Base-by-base conservation (phyloP, 1,140 invertebrate species). In the Pseudomyrmex cubaensis region DNA sequence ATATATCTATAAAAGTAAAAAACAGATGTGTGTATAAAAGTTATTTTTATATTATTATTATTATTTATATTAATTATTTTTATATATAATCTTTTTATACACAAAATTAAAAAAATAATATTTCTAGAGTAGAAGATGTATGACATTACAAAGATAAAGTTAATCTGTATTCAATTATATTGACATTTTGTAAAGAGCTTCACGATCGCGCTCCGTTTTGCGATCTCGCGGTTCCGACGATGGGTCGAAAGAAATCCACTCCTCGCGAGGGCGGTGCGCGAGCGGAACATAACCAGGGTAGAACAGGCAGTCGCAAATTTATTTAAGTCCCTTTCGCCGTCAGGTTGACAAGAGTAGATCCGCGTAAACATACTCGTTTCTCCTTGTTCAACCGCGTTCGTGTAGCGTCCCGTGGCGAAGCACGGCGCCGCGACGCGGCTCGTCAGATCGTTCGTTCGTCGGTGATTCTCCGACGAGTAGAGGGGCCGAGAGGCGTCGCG, bases 331-430 rank as follows among this genome's bases (percentile, higher is more conserved):
- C 90, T 35, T 35, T 89, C 85, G 91, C 90, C 91, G 89, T 91
- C 91, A 87, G 91, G 90, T 93, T 93, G 93, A 94, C 93, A 94
- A 94, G 93, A 94, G 93, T 94, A 91, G 90, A 94, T 87, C 92
- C 93, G 92, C 93, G 94, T 94, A 94, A 94, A 94, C 94, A 94
- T 90, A 93, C 90, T 94, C 93, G 92, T 94, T 93, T 90, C 91
- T 93, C 91, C 86, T 89, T 87, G 85, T 90, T 87, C 84, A 82
- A 72, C 64, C 67, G 89, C 72, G 77, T 64, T 78, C 83, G 89
- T 87, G 64, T 54, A 66, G 48, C 67, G 63, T 83, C 63, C 66
- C 66, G 50, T 59, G 35, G 54, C 66, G 76, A 50, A 59, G 54
- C 66, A 25, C 57, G 76, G 76, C 56, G 76, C 69, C 76, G 76